Base-by-base conservation (phyloP, 2,797 vertebrate genomes). In the Anniella stebbinsi region DNA sequence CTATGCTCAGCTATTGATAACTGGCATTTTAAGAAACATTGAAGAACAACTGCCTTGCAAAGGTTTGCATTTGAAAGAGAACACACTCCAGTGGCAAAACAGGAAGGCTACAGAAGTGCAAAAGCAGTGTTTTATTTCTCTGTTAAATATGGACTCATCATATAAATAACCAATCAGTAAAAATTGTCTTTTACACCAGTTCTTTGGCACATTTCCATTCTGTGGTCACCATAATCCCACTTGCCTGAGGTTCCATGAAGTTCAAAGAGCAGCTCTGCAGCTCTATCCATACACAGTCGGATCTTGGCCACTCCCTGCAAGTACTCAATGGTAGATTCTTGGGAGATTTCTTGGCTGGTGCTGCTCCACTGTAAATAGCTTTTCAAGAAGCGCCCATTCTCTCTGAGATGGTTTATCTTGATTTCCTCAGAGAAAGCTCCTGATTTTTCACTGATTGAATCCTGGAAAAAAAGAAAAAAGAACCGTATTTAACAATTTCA, bases 381-480 rank as follows among this genome's bases (percentile, higher is more conserved):
- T 54, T 82, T 91, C 66, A 98, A 96, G 91, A 99, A 99, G 51
- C 8, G 41, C 0, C 78, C 95, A 86, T 98, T 98, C 17, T 97
- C 95, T 75, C 88, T 89, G 80, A 98, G 92, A 57, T 73, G 93
- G 7, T 4, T 70, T 18, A 91, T 87, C 6, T 89, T 90, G 30
- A 97, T 95, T 2, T 70, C 91, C 4, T 1, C 83, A 2, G 97
- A 96, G 80, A 94, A 96, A 84, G 96, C 96, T 88, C 98, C 97
- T 11, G 94, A 95, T 93, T 97, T 98, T 91, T 99, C 98, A 84
- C 97, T 98, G 94, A 99, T 97, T 0, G 99, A 98, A 89, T 99
- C 99, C 99, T 99, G 72, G 92, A 80, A 90, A 70, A 1, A 10
- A 17, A 57, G 5, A 83, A 84, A 15, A 15, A 0, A 0, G 28